Conservation (phyloP, 2,113 vertebrate genomes). For the Phasianus colchicus region DNA sequence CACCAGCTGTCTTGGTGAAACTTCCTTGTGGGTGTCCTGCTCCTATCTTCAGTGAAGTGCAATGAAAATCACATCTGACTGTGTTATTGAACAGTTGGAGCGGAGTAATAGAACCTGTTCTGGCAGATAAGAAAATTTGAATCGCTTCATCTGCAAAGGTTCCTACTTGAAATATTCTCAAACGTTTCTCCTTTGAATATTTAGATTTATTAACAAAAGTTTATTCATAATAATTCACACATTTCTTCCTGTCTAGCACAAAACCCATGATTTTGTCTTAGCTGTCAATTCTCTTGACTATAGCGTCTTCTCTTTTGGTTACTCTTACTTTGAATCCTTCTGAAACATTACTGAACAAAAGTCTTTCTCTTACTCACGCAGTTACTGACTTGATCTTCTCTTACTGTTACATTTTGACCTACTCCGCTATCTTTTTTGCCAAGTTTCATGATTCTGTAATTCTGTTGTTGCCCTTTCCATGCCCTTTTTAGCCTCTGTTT, state of each 20-base stretch:
- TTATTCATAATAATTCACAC: neutral
- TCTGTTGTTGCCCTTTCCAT: neutral
- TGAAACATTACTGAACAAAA: neutral
- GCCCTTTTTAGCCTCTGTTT: neutral
- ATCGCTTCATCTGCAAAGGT: neutral
- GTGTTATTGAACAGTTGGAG: neutral
- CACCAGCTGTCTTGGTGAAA: slow-evolving; percentile 55
- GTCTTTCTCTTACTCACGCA: neutral
- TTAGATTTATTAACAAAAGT: neutral
- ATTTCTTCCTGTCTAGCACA: neutral
- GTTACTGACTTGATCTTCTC: neutral
- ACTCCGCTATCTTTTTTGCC: neutral
- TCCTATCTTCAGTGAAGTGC: neutral
- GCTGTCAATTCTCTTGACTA: neutral
- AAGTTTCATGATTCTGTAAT: neutral
- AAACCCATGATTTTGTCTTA: neutral
- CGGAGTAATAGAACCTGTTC: neutral
- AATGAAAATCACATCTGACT: neutral
- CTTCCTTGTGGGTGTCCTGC: slow-evolving; percentile 44
- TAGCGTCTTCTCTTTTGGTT: neutral
- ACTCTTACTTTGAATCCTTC: neutral
- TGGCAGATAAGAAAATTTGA: neutral
- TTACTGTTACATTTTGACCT: neutral
- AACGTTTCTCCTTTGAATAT: neutral
- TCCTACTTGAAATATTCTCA: neutral